A percentile compares a stretch with the other conserved stretches of the same genome.
Conservation (phyloP, 2,113 vertebrate species). For the Catagonus wagneri region DNA sequence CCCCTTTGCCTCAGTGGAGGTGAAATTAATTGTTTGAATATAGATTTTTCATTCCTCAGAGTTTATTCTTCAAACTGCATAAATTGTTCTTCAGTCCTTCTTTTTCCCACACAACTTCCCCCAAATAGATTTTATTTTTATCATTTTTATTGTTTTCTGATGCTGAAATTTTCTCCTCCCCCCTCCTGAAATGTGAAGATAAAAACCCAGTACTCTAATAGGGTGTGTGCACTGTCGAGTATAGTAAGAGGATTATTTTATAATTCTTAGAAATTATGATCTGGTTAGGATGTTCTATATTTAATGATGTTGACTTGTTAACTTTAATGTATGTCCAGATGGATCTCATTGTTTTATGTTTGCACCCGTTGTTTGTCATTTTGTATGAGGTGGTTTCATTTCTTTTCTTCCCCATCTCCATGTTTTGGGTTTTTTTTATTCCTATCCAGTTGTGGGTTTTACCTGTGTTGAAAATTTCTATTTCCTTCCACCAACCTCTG, state of each 20-base stretch:
- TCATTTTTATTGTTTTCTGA: conserved; percentile 46
- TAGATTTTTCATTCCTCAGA: conserved; percentile 5
- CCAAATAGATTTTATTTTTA: conserved; percentile 35
- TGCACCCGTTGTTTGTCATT: background rate
- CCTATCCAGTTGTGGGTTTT: conserved; percentile 26
- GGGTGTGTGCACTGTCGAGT: conserved; percentile 5
- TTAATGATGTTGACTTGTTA: conserved; percentile 22
- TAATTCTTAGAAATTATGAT: conserved; percentile 55
- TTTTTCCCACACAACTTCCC: background rate
- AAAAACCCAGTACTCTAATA: conserved; percentile 24
- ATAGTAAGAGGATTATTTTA: conserved; percentile 47
- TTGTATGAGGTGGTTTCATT: background rate
- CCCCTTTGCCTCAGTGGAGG: background rate
- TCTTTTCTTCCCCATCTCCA: accelerated
- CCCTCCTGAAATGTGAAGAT: conserved; percentile 49
- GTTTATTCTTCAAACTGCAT: background rate
- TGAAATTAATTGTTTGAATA: conserved; percentile 56
- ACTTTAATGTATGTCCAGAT: background rate
- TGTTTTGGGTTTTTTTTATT: background rate
- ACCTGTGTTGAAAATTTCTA: conserved; percentile 12
- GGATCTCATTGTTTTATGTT: conserved; percentile 49
- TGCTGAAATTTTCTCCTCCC: background rate
- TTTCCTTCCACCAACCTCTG: conserved; percentile 33
- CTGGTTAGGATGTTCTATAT: conserved; percentile 47
- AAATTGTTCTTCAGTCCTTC: background rate